A percentile compares a stretch with the other conserved stretches of the same genome.
Conservation (phyloP, 2,797 vertebrate genomes). For the Sebastolobus alascanus region DNA sequence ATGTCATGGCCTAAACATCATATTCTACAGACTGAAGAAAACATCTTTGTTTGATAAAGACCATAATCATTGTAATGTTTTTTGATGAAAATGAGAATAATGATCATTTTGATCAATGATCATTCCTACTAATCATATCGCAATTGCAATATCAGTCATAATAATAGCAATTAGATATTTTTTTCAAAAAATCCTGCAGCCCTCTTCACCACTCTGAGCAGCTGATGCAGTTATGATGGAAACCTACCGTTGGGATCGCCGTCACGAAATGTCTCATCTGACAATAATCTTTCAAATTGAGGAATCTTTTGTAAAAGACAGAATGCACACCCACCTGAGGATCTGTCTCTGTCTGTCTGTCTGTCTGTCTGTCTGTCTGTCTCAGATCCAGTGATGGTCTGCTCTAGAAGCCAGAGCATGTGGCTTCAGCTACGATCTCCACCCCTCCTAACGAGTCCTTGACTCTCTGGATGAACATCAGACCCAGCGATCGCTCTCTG, state of each 20-base stretch:
- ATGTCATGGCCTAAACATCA: too few relatives aligned
- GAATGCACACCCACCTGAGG: background rate
- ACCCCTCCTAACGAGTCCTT: slow-evolving; percentile 1
- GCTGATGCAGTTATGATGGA: background rate
- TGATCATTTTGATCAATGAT: too few relatives aligned
- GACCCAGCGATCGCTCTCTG: slow-evolving; percentile 1
- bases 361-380: background rate
- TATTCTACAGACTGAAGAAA: too few relatives aligned
- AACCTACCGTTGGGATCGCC: background rate
- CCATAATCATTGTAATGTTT: too few relatives aligned
- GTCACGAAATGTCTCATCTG: background rate
- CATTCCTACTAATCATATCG: too few relatives aligned
- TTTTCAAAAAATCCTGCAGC: too few relatives aligned
- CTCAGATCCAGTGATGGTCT: slow-evolving; percentile 69
- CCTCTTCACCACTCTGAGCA: background rate
- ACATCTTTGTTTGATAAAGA: too few relatives aligned
- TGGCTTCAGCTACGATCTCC: slow-evolving; percentile 43
- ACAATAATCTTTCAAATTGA: background rate
- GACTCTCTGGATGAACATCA: slow-evolving; percentile 27
- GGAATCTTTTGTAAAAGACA: background rate
- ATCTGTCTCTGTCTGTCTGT: background rate
- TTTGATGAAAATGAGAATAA: too few relatives aligned
- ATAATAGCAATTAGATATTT: too few relatives aligned
- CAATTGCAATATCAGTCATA: too few relatives aligned
- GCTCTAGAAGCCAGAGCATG: slow-evolving; percentile 50